Evolutionary conservation across 2,113 vertebrate genomes (phyloP), one percentile per base, ranked within the genome.

Genomic region (Chionomys nivalis): DNA sequence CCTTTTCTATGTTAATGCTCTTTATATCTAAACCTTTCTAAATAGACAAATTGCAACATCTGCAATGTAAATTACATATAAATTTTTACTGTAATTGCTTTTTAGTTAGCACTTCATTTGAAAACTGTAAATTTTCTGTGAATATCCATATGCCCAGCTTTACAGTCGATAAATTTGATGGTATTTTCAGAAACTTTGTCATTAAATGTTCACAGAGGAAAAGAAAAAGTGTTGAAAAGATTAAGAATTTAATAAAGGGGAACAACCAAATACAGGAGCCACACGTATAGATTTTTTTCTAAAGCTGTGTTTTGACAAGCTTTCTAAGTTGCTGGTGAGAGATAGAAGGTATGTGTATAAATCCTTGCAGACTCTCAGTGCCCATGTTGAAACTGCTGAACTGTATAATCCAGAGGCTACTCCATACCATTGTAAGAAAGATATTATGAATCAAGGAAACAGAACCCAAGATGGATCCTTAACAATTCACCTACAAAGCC

Each of bases 31-130:
- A 66, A 39, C 3, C 52, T 65, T 92, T 61, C 26, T 78, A 88
- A 97, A 85, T 92, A 78, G 78, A 12, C 85, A 68, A 76, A 87
- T 28, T 79, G 47, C 10, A 96, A 76, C 93, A 94, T 85, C 85
- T 97, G 92, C 94, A 21, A 89, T 17, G 94, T 94, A 95, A 96
- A 93, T 93, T 95, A 87, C 24, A 92, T 95, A 89, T 90, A 92
- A 31, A 94, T 88, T 95, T 93, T 93, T 93, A 73, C 33, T 89
- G 9, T 96, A 79, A 96, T 96, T 94, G 94, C 44, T 82, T 95
- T 96, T 87, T 93, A n/a, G 61, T 91, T 42, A 86, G 83, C n/a
- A 87, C 52, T 93, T 89, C 21, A 91, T 28, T 93, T 94, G 52
- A 94, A 96, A 96, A 87, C 75, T 72, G 77, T 96, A 89, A 88